Evolutionary conservation across 2,113 vertebrate genomes (phyloP).

Genomic region (Leptosomus discolor): DNA sequence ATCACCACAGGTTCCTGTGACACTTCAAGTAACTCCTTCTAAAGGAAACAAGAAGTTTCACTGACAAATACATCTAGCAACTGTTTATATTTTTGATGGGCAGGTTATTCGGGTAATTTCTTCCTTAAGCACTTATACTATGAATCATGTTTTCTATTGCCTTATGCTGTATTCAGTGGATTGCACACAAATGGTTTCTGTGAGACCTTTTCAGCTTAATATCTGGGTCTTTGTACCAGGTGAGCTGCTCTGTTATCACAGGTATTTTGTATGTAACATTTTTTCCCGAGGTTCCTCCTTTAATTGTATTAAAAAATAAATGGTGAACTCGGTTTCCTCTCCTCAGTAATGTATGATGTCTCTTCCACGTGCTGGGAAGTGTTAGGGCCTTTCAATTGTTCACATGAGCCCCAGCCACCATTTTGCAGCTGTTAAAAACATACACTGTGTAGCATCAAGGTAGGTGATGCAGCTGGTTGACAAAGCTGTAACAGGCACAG

Average conservation of each 20-base stretch:
- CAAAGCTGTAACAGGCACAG: neutral
- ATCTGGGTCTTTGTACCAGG: neutral
- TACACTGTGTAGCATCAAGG: neutral
- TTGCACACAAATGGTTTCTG: slow-evolving; percentile 43
- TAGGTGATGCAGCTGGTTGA: neutral
- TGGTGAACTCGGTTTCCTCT: neutral
- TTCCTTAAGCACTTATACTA: neutral
- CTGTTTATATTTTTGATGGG: neutral
- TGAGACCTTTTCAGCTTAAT: slow-evolving; percentile 31
- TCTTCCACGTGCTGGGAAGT: neutral
- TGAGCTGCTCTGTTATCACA: slow-evolving; percentile 1
- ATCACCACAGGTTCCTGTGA: neutral
- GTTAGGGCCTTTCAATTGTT: neutral
- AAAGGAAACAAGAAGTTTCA: neutral
- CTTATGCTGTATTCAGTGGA: neutral
- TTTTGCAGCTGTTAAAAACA: neutral
- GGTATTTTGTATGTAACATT: neutral
- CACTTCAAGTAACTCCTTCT: neutral
- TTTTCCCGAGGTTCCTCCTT: neutral
- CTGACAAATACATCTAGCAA: neutral
- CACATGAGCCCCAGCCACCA: neutral
- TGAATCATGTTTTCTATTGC: neutral
- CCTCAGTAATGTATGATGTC: neutral
- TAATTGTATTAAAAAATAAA: slow-evolving; percentile 32
- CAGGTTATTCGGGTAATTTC: neutral